Conservation (phyloP, 2,797 vertebrate species). For the Channallabes apus region DNA sequence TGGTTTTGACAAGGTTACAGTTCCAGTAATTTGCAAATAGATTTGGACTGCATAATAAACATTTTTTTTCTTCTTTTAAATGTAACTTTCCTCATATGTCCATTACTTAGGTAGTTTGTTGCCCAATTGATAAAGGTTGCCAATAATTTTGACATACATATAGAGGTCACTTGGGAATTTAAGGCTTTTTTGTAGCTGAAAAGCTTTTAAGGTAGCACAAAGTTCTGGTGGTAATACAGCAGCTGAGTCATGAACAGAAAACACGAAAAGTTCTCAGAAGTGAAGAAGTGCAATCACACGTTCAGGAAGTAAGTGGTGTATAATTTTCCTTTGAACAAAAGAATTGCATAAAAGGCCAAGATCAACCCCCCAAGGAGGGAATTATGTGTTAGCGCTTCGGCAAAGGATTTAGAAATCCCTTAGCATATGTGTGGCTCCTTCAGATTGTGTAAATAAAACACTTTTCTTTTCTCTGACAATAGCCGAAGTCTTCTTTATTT, state of each 20-base stretch:
- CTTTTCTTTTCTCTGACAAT: conserved; percentile 23
- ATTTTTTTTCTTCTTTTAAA: neutral
- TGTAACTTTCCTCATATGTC: neutral
- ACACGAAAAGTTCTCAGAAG: conserved; percentile 21
- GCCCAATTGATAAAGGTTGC: neutral
- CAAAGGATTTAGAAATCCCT: conserved; percentile 52
- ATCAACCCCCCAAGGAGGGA: conserved; percentile 47
- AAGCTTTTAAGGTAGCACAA: neutral
- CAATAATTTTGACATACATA: neutral
- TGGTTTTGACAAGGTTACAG: neutral
- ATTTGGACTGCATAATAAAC: neutral
- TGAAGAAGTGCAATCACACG: conserved; percentile 39
- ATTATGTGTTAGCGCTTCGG: conserved; percentile 52
- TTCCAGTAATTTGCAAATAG: neutral
- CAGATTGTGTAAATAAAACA: conserved; percentile 45
- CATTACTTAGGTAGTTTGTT: neutral
- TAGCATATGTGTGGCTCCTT: conserved; percentile 43
- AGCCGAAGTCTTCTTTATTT: neutral
- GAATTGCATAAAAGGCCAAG: conserved; percentile 52
- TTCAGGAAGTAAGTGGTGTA: conserved; percentile 40
- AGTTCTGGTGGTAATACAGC: conserved; percentile 24
- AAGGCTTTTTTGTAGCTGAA: neutral
- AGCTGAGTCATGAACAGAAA: conserved; percentile 37
- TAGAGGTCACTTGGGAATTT: neutral
- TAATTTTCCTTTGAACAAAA: conserved; percentile 28